A percentile compares a stretch with the other conserved stretches of the same genome.
These are phyloP conservation scores for Rallus crepitans DNA, from an alignment of 2,797 vertebrate genomes.

Conservation along the genomic window DNA sequence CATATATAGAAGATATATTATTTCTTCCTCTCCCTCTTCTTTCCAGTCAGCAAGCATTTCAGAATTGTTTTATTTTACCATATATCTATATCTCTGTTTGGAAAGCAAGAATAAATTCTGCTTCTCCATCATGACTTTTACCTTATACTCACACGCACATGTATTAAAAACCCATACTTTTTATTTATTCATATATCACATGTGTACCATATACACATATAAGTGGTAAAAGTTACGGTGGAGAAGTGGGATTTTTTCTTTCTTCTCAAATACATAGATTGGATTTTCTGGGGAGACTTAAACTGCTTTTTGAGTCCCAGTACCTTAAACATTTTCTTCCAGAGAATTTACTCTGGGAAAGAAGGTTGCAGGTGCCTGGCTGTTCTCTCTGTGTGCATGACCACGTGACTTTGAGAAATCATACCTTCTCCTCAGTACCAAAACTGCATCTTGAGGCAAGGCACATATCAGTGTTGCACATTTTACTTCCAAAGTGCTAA, in stretches of 20 bases:
- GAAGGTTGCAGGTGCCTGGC: background rate
- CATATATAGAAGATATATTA: background rate
- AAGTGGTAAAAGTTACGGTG: background rate
- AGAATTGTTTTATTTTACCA: background rate
- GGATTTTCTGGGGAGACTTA: background rate
- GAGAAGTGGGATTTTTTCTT: background rate
- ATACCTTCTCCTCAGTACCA: background rate
- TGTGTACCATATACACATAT: background rate
- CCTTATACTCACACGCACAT: fast-evolving
- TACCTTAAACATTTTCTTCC: background rate
- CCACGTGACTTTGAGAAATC: background rate
- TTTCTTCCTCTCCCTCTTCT: background rate
- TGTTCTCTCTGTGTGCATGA: background rate
- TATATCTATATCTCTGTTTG: background rate
- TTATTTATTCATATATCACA: background rate
- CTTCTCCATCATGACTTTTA: background rate
- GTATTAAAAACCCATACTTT: background rate
- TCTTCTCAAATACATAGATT: background rate
- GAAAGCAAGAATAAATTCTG: background rate
- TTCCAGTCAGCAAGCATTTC: background rate
- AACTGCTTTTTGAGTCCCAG: background rate
- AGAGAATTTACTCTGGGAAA: background rate
- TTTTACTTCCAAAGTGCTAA: background rate
- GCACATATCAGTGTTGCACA: background rate
- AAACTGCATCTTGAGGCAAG: background rate